phyloP scores from a whole-genome alignment of 92 coral and sea anemone species.

The Paragorgia papillata region DNA sequence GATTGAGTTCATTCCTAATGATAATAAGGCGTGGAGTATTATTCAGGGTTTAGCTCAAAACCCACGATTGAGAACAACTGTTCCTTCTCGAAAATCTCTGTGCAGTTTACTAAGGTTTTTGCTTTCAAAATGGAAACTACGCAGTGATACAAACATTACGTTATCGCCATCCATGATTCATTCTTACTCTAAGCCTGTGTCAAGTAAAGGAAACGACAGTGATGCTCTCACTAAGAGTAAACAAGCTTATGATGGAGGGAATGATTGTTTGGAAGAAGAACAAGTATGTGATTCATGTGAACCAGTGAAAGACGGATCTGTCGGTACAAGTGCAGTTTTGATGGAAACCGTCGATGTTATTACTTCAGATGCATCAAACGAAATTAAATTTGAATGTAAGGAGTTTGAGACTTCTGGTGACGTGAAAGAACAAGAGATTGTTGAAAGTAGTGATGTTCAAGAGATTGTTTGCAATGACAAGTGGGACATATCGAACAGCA shows the following conservation, averaged over 20 bases:
- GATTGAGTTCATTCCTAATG: conserved; percentile 75
- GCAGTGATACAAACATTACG: not conserved
- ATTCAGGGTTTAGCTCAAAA: conserved; percentile 84
- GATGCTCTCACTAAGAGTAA: conserved; percentile 1
- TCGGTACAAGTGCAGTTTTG: not conserved
- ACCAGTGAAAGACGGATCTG: not conserved
- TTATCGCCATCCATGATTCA: conserved; percentile 2
- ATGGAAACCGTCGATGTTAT: not conserved
- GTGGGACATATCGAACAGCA: conserved; percentile 77
- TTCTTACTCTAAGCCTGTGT: not conserved
- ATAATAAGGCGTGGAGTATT: conserved; percentile 81
- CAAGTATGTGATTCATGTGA: not conserved
- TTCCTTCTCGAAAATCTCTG: conserved; percentile 81
- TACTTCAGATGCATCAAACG: not conserved
- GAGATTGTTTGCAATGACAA: conserved; percentile 18
- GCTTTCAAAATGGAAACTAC: conserved; percentile 72
- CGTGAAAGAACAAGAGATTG: not conserved
- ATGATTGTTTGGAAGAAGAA: conserved; percentile 4
- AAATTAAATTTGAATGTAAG: not conserved
- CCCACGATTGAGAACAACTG: conserved; percentile 84
- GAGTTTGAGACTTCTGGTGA: not conserved
- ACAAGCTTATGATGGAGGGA: conserved; percentile 18
- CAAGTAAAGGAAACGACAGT: conserved; percentile 3
- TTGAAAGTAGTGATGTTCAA: not conserved
- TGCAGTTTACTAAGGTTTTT: conserved; percentile 68